Conservation (phyloP, 2,888 invertebrate genomes). For the Euplagia quadripunctaria region DNA sequence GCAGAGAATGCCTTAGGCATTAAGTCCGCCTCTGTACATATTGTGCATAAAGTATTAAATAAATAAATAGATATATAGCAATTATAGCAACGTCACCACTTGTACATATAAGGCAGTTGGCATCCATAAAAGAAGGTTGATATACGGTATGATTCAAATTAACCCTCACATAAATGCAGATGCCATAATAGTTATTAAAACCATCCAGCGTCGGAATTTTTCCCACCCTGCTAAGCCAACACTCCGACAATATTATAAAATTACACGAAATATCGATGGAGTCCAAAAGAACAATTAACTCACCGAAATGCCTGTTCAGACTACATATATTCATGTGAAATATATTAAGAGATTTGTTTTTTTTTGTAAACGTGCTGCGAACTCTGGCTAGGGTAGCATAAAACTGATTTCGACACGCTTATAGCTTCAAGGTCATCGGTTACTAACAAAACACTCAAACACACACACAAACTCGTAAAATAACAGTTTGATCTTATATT, state of each 20-base stretch:
- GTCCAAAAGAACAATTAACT: not conserved
- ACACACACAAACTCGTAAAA: too few relatives aligned
- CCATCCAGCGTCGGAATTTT: not conserved
- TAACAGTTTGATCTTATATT: too few relatives aligned
- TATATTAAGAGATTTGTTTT: not conserved
- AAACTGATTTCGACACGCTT: too few relatives aligned
- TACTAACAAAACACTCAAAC: too few relatives aligned
- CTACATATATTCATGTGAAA: not conserved
- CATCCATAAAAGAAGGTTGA: not conserved
- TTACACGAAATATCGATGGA: not conserved
- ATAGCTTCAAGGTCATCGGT: too few relatives aligned
- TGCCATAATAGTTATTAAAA: not conserved
- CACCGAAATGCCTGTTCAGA: not conserved
- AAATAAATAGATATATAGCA: too few relatives aligned
- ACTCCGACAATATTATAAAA: not conserved
- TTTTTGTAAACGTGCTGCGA: not conserved
- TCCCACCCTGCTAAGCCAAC: not conserved
- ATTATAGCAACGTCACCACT: not conserved
- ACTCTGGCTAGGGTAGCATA: not conserved
- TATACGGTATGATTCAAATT: not conserved
- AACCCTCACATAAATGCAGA: not conserved
- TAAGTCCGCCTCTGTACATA: too few relatives aligned
- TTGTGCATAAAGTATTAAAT: too few relatives aligned
- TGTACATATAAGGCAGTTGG: not conserved
- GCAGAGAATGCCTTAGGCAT: too few relatives aligned